Base-by-base conservation (phyloP, 1,140 invertebrate genomes). In the Drosophila littoralis region DNA sequence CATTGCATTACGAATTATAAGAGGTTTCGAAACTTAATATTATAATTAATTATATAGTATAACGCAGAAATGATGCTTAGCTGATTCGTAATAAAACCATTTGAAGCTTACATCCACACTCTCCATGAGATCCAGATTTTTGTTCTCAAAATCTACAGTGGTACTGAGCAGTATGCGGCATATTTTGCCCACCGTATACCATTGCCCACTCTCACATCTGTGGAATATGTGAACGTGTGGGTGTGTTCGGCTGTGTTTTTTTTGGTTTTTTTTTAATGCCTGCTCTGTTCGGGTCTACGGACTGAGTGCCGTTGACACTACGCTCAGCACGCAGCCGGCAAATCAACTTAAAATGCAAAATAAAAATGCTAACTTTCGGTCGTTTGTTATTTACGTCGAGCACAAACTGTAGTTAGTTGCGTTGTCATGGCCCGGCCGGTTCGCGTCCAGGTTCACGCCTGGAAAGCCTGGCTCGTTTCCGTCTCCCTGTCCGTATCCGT, bases 261-360 rank as follows among this genome's bases (percentile, higher is more conserved):
- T 10, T 5, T 28, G 12, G 7, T 28, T 40, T 32, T 42, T 42
- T 59, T n/a, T 15, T 7, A 46, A 9, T 12, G 52, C 57, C 65
- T 57, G 33, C 61, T 59, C 33, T n/a, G 17, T 51, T 58, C 17
- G 61, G 69, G 52, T 58, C 50, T 71, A 42, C 48, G 51, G 61
- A 77, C 69, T 77, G 82, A 88, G 76, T 88, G 79, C 67, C 67
- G 72, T 76, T 76, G 61, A 59, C 61, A 76, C 74, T 76, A 64
- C 28, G 59, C 72, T 57, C 68, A 64, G 68, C 73, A 72, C 73
- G 73, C 60, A 76, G 73, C 46, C 76, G 79, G 48, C 59, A 74
- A 79, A 79, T 79, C 74, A 84, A 89, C 84, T 88, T 88, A 89
- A 88, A 88, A 88, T 88, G 80, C 84, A 89, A 88, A 88, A 84